These are phyloP conservation scores for Heliconius eleuchia DNA, from an alignment of 1,140 invertebrate genomes.

Conservation along the genomic window DNA sequence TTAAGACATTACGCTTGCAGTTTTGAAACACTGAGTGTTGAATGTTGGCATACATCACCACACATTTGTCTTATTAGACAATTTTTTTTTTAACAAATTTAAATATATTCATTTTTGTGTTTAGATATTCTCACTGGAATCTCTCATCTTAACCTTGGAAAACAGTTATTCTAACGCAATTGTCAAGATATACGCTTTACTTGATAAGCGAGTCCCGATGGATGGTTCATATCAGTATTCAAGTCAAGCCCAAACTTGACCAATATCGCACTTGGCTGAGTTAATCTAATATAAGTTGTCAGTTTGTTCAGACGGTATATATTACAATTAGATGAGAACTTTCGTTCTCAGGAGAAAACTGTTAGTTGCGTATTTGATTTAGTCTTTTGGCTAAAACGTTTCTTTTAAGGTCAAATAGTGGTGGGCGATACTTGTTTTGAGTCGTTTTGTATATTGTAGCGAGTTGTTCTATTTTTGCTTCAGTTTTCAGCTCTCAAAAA, in stretches of 20 bases:
- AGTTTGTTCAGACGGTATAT: background rate
- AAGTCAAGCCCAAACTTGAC: background rate
- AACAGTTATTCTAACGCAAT: background rate
- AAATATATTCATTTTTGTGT: background rate
- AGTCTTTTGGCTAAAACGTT: background rate
- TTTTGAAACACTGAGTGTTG: no score
- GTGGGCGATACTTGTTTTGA: background rate
- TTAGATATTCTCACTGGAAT: background rate
- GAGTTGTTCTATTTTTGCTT: no score
- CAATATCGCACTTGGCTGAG: background rate
- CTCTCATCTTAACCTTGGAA: background rate
- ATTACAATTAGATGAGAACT: background rate
- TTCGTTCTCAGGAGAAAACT: background rate
- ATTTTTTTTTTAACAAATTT: no score
- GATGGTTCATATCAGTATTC: background rate
- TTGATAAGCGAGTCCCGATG: background rate
- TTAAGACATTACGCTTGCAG: no score
- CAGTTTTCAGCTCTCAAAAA: no score
- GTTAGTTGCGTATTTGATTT: background rate
- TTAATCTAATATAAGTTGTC: background rate
- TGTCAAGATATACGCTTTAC: background rate
- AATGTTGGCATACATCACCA: no score
- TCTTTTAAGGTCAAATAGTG: background rate
- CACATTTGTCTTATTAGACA: no score
- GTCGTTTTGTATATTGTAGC: no score